phyloP scores from a whole-genome alignment of 2,888 invertebrate species.

The Tipula helvola region DNA sequence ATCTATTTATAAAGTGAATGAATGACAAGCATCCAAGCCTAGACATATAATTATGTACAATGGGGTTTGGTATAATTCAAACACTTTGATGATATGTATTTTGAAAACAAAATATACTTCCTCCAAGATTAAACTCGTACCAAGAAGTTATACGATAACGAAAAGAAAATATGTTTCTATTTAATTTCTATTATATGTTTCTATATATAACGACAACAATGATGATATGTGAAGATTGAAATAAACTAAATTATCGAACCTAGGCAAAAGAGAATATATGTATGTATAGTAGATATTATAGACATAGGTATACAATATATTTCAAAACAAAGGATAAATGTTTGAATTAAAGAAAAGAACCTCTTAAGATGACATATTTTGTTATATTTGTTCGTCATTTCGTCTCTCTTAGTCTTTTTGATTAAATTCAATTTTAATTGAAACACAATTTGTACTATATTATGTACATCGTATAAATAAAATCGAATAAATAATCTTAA shows the following conservation, averaged over 20 bases:
- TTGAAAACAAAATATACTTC: not conserved
- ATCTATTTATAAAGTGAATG: not conserved
- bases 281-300: too few relatives aligned
- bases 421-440: not conserved
- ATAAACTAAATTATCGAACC: not conserved
- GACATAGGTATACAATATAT: not conserved
- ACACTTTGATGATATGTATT: not conserved
- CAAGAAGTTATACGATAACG: not conserved
- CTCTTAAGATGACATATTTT: not conserved
- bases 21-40: not conserved
- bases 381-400: not conserved
- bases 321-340: not conserved
- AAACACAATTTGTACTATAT: not conserved
- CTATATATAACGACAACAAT: not conserved
- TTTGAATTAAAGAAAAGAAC: not conserved
- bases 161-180: not conserved
- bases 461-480: not conserved
- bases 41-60: not conserved
- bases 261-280: not conserved
- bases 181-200: not conserved
- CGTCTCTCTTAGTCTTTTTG: not conserved
- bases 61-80: not conserved
- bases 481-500: not conserved
- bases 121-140: not conserved
- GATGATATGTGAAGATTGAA: not conserved